Evolutionary conservation across 1,140 invertebrate genomes (phyloP), one percentile per base, ranked within the genome.

Genomic region (Plodia interpunctella): DNA sequence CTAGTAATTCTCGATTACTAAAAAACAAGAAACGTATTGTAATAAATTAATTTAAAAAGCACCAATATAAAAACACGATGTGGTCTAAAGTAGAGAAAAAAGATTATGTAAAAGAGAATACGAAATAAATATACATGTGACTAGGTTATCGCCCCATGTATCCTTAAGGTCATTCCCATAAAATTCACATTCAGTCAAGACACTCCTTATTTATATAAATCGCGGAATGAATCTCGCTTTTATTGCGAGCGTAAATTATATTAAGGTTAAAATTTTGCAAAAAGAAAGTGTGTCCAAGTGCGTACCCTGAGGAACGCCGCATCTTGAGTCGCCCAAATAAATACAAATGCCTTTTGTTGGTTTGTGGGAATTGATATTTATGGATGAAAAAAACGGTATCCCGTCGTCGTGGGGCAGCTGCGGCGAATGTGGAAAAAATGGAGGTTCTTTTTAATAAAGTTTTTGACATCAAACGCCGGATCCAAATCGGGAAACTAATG

Each of bases 311-410:
- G 62, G 60, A 63, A 72, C 69, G 54, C 69, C 70, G 65, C 68
- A 66, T 67, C 52, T 68, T 62, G 66, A 67, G 60, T 68, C 61
- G 65, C 66, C 76, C 78, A 85, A 87, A 87, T 80, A 84, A 87
- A 81, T 83, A 87, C 74, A 79, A 83, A 84, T 87, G 80, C 60
- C 71, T 80, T 78, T 74, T 73, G 75, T 76, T 76, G 72, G 72
- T 66, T 72, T 73, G 68, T 73, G 76, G 65, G 78, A 83, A 87
- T 83, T 87, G 81, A 84, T 87, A 84, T 87, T 87, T 87, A 84
- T 82, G 76, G 69, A 75, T 57, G 68, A 81, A 83, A 83, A 35
- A 85, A 85, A 79, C 60, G 76, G 66, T 64, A 63, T 72, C 81
- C 80, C 74, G 75, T 70, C 74, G 75, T 70, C 54, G 81, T 55